Conservation (phyloP, 1,140 invertebrate species). For the Cydia pomonella region DNA sequence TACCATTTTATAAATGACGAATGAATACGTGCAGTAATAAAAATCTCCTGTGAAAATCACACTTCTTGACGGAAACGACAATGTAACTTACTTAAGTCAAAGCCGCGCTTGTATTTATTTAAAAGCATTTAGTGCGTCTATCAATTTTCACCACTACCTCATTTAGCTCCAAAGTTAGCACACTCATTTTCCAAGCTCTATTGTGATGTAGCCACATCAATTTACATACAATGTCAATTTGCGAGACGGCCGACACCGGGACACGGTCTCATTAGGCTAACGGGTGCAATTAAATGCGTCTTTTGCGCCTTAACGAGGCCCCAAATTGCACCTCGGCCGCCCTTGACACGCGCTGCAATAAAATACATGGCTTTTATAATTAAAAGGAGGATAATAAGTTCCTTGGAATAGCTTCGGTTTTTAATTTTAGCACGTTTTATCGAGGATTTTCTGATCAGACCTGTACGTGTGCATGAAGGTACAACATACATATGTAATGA, state of each 20-base stretch:
- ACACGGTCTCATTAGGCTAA: conserved; percentile 73
- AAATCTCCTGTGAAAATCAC: too few relatives aligned
- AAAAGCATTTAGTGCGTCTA: neutral
- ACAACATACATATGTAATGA: too few relatives aligned
- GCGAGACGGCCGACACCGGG: conserved; percentile 60
- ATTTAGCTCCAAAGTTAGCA: neutral
- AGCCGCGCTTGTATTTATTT: too few relatives aligned
- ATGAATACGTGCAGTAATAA: too few relatives aligned
- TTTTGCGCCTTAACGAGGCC: conserved; percentile 74
- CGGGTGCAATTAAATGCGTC: conserved; percentile 76
- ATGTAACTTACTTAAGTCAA: too few relatives aligned
- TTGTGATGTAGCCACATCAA: conserved; percentile 63
- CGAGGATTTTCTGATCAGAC: conserved; percentile 41
- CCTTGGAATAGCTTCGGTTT: neutral
- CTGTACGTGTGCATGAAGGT: conserved; percentile 34
- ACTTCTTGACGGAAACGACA: too few relatives aligned
- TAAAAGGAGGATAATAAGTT: conserved; percentile 25
- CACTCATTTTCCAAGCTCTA: conserved; percentile 36
- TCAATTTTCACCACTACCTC: neutral
- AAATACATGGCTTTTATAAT: conserved; percentile 47
- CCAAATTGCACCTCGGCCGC: conserved; percentile 65
- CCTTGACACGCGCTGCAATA: conserved; percentile 61
- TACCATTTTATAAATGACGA: too few relatives aligned
- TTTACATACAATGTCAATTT: conserved; percentile 76
- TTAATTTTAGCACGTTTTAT: conserved; percentile 8